Conservation (phyloP, 2,888 invertebrate species). For the Crocallis elinguaria region DNA sequence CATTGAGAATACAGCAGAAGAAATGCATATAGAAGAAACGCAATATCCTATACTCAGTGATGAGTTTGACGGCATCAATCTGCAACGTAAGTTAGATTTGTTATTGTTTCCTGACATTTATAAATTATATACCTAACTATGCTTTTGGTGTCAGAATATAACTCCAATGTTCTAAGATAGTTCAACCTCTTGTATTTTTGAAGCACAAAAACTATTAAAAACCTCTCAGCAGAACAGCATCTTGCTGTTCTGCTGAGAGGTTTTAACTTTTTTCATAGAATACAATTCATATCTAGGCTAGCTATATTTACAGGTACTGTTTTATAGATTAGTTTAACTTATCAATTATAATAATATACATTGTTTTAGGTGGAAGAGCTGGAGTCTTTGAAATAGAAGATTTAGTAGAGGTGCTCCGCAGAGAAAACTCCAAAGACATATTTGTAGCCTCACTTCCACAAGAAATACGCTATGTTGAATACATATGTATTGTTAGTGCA, state of each 20-base stretch:
- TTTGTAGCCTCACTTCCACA: conserved; percentile 91
- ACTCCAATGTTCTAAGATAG: too few relatives aligned
- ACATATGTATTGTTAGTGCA: conserved; percentile 92
- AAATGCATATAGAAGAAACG: conserved; percentile 65
- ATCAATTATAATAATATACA: neutral
- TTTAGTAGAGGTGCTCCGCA: conserved; percentile 89
- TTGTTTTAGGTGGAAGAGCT: conserved; percentile 88
- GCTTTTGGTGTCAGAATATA: too few relatives aligned
- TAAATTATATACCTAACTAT: neutral
- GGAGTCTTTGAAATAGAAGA: conserved; percentile 97
- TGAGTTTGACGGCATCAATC: conserved; percentile 86
- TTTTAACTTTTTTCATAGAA: too few relatives aligned
- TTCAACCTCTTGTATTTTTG: too few relatives aligned
- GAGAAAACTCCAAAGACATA: conserved; percentile 91
- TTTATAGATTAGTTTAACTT: too few relatives aligned
- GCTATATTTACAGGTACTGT: neutral
- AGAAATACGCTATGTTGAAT: conserved; percentile 92
- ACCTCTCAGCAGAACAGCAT: too few relatives aligned
- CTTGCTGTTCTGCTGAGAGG: too few relatives aligned
- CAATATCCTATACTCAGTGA: conserved; percentile 74
- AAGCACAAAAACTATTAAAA: too few relatives aligned
- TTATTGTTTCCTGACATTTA: neutral
- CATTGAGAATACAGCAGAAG: conserved; percentile 90
- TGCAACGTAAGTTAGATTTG: conserved; percentile 80
- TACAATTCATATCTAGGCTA: too few relatives aligned